These are phyloP conservation scores for Troides oblongomaculatus DNA, from an alignment of 2,888 invertebrate genomes.

Conservation along the genomic window DNA sequence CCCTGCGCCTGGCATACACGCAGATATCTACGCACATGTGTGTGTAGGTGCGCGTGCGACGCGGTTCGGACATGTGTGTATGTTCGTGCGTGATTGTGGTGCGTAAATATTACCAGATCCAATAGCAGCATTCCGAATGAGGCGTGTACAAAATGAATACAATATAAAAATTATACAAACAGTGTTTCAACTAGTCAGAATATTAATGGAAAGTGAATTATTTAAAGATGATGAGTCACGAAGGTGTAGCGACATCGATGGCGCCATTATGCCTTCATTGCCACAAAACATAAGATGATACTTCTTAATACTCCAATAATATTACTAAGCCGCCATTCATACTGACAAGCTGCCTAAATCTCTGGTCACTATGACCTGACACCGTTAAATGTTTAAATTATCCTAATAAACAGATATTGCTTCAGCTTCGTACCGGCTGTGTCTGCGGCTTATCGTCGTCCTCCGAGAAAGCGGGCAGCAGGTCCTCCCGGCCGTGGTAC, in stretches of 20 bases:
- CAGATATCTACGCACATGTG: conserved; percentile 43
- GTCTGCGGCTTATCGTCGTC: conserved; percentile 85
- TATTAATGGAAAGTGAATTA: no score
- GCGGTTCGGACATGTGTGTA: conserved; percentile 13
- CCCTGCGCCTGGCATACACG: conserved; percentile 64
- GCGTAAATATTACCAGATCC: conserved; percentile 56
- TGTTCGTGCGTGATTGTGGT: not conserved
- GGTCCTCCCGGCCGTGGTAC: conserved; percentile 97
- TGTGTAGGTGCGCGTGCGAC: not conserved
- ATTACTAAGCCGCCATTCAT: no score
- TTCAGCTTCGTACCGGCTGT: conserved; percentile 60
- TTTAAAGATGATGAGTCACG: no score
- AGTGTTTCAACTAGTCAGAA: no score
- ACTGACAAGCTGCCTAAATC: no score
- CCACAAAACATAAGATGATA: no score
- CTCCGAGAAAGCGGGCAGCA: conserved; percentile 95
- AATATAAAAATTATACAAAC: not conserved
- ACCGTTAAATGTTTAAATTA: no score
- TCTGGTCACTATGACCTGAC: no score
- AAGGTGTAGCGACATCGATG: no score
- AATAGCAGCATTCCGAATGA: conserved; percentile 53
- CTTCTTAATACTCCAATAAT: no score
- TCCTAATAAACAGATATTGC: no score
- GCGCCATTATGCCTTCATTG: no score
- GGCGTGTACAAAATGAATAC: conserved; percentile 41